These are phyloP conservation scores for Tetranychus truncatus DNA, from an alignment of 2,888 invertebrate species.

Conservation along the genomic window DNA sequence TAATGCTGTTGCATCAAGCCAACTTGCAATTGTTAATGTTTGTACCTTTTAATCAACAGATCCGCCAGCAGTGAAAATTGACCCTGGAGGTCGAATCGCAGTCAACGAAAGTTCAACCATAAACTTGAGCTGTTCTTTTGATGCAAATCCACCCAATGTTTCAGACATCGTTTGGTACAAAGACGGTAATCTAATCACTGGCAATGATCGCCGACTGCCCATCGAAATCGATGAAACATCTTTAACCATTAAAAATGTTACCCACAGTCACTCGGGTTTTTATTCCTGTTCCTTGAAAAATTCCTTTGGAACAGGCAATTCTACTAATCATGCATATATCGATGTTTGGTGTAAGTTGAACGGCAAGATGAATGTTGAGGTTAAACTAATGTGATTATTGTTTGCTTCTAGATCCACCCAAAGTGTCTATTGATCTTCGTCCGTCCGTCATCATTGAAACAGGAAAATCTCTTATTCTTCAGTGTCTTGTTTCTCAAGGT, in stretches of 20 bases:
- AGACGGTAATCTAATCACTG: conserved; percentile 29
- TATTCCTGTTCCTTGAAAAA: conserved; percentile 67
- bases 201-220: conserved; percentile 16
- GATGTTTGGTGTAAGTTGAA: conserved; percentile 55
- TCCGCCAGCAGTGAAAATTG: conserved; percentile 60
- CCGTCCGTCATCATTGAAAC: conserved; percentile 55
- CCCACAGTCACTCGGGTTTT: conserved; percentile 58
- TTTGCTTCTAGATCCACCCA: conserved; percentile 26
- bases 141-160: conserved; percentile 64
- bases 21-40: too few species aligned
- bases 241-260: conserved; percentile 54
- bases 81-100: conserved; percentile 49
- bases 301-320: conserved; percentile 37
- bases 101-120: conserved; percentile 57
- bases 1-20: too few species aligned
- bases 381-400: too few species aligned
- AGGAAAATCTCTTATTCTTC: conserved; percentile 55
- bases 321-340: conserved; percentile 48
- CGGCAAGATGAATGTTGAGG: not conserved
- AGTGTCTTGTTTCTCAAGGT: conserved; percentile 57
- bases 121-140: conserved; percentile 57
- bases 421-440: conserved; percentile 41
- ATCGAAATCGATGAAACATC: conserved; percentile 45
- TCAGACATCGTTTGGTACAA: conserved; percentile 48
- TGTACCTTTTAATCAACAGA: conserved; percentile 39